Evolutionary conservation across 2,113 vertebrate species (phyloP).

Genomic region (Nothocercus nigrocapillus): DNA sequence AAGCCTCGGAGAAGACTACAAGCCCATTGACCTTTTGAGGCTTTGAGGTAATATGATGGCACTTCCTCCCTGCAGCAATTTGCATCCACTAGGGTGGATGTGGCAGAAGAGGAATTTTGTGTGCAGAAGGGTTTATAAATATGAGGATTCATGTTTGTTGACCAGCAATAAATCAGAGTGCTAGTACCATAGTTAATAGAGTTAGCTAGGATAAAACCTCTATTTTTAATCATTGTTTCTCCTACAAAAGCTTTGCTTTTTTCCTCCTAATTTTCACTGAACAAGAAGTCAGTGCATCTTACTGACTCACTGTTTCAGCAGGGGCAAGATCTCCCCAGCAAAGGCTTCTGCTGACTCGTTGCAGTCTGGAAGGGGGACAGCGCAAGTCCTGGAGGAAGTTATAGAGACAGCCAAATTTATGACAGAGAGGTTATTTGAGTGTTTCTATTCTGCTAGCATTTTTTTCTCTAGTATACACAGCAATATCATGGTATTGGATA

Average conservation of each 20-base stretch:
- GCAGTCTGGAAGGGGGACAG: neutral
- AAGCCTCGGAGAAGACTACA: neutral
- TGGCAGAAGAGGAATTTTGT: neutral
- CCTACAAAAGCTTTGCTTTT: neutral
- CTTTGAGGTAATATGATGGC: neutral
- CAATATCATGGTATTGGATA: neutral
- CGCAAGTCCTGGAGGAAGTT: neutral
- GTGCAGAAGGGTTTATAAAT: neutral
- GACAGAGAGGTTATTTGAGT: neutral
- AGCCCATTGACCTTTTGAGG: neutral
- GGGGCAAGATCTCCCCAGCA: fast-evolving
- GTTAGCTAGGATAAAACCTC: neutral
- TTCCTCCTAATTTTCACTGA: neutral
- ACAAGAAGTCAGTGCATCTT: neutral
- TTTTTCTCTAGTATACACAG: neutral
- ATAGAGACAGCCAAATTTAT: neutral
- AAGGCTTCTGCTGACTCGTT: neutral
- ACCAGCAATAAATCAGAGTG: neutral
- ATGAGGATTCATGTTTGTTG: neutral
- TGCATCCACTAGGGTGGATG: fast-evolving
- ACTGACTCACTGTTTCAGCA: neutral
- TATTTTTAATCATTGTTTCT: neutral
- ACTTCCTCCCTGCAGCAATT: neutral
- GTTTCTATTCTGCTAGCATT: neutral
- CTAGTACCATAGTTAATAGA: neutral